Conservation (phyloP, 64 coral and sea anemone genomes). For the Montipora efflorescens region DNA sequence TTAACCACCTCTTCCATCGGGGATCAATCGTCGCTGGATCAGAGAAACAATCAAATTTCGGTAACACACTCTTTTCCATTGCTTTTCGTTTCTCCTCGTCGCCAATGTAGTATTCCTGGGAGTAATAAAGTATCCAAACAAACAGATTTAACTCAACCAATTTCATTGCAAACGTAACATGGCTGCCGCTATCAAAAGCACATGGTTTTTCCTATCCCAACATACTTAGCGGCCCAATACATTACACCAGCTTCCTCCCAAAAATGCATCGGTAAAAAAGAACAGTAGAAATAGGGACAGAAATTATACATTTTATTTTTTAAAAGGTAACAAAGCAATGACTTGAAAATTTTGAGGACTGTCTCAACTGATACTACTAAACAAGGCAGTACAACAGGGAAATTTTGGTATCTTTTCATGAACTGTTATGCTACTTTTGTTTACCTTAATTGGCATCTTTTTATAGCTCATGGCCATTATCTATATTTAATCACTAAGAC, state of each 20-base stretch:
- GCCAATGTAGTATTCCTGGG: conserved; percentile 58
- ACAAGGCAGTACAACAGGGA: no score
- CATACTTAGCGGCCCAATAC: conserved; percentile 20
- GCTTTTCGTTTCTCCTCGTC: conserved; percentile 43
- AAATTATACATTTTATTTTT: no score
- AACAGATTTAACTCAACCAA: conserved; percentile 10
- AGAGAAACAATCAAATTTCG: conserved; percentile 55
- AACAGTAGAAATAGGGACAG: no score
- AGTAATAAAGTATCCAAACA: conserved; percentile 2
- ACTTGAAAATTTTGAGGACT: no score
- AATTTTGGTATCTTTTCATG: no score
- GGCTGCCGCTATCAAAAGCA: conserved; percentile 7
- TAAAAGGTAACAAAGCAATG: no score
- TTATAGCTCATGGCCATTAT: no score
- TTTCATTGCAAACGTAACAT: background rate
- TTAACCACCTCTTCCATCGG: conserved; percentile 42
- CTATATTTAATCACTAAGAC: no score
- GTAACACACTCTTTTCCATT: background rate
- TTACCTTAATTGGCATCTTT: no score
- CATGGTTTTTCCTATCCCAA: background rate
- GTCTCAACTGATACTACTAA: no score
- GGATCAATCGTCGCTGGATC: conserved; percentile 27
- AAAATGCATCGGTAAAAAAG: no score
- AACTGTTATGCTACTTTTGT: no score
- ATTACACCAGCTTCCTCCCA: background rate